phyloP scores from a whole-genome alignment of 2,888 invertebrate species.

The Bhutanitis thaidina region DNA sequence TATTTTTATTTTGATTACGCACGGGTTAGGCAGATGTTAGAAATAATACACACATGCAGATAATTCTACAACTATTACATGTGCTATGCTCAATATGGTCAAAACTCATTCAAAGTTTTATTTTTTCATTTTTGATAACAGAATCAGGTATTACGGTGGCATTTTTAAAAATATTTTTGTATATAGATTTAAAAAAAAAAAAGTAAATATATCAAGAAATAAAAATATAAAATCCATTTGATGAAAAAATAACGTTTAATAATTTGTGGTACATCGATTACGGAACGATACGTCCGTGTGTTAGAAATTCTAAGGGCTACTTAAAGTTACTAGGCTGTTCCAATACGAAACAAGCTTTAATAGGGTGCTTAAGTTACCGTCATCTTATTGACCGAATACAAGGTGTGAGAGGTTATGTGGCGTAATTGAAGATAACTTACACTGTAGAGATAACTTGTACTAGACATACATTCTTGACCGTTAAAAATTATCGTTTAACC shows the following conservation, averaged over 20 bases:
- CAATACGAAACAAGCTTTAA: constrained; percentile 50
- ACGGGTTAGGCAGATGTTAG: constrained; percentile 74
- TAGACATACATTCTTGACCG: constrained; percentile 28
- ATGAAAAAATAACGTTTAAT: no score
- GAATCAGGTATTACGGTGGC: no score
- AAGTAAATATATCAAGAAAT: no score
- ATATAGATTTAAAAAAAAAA: no score
- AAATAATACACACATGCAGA: constrained; percentile 37
- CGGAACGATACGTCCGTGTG: constrained; percentile 35
- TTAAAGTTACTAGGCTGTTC: constrained; percentile 65
- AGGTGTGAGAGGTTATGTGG: constrained; percentile 55
- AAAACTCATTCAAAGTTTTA: no score
- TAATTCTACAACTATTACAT: constrained; percentile 12
- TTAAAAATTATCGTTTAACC: constrained; percentile 2
- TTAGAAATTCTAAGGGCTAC: constrained; percentile 53
- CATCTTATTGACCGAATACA: constrained; percentile 67
- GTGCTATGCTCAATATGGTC: no score
- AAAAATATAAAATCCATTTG: no score
- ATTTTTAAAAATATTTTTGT: no score
- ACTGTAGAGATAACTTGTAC: neutral
- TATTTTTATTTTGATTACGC: constrained; percentile 79
- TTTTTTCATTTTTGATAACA: no score
- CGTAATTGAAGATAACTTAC: constrained; percentile 5
- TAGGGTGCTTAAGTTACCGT: constrained; percentile 57
- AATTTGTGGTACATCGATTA: neutral